phyloP scores from a whole-genome alignment of 1,140 invertebrate genomes.

The Polyergus mexicanus region DNA sequence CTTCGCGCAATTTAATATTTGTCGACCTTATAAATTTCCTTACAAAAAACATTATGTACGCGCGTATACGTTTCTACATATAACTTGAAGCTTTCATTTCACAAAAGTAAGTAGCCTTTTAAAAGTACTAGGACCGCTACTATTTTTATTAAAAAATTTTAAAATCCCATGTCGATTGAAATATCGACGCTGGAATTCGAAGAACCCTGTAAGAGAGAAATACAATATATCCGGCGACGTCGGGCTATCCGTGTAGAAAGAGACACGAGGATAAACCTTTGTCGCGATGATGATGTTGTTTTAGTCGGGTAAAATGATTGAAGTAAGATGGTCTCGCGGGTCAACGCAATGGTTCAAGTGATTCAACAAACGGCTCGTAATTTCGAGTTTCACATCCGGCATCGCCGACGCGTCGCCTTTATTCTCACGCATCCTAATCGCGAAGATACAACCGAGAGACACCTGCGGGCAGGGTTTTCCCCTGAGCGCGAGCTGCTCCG shows the following conservation, averaged over 20 bases:
- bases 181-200: neutral
- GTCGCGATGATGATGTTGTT: neutral
- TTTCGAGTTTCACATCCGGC: constrained; percentile 76
- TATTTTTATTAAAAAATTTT: no score
- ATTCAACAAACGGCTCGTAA: constrained; percentile 63
- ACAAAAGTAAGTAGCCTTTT: no score
- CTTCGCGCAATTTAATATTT: neutral
- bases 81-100: no score
- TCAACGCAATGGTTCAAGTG: constrained; percentile 58
- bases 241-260: neutral
- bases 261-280: neutral
- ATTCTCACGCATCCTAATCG: constrained; percentile 56
- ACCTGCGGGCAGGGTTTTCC: constrained; percentile 32
- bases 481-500: neutral
- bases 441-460: constrained; percentile 29
- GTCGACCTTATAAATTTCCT: neutral
- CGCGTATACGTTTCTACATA: no score
- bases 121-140: no score
- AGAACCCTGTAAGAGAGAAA: neutral
- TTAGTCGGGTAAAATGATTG: constrained; percentile 15
- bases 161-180: no score
- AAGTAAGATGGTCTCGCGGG: constrained; percentile 3
- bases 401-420: constrained; percentile 46
- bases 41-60: no score
- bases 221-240: neutral